Evolutionary conservation across 1,140 invertebrate genomes (phyloP).

Genomic region (Trichonephila clavipes): DNA sequence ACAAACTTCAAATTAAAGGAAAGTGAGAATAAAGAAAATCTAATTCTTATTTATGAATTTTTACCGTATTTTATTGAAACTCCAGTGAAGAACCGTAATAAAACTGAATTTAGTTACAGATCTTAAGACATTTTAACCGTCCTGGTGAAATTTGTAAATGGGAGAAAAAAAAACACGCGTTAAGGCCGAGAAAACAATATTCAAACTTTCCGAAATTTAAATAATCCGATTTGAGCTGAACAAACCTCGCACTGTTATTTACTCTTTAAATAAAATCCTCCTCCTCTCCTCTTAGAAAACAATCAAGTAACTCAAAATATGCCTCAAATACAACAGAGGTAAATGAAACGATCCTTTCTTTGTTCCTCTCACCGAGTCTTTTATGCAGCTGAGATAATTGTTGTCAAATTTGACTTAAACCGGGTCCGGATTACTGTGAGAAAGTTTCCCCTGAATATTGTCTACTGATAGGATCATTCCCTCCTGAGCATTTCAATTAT

Average conservation of each 20-base stretch:
- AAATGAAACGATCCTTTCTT: neutral
- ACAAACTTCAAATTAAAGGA: too few species aligned
- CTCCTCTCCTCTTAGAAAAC: neutral
- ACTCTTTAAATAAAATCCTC: neutral
- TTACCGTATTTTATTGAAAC: too few species aligned
- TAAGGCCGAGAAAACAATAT: too few species aligned
- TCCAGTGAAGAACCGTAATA: too few species aligned
- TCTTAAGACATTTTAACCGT: too few species aligned
- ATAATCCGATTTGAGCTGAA: neutral
- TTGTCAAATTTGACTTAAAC: conserved; percentile 52
- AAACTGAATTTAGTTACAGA: too few species aligned
- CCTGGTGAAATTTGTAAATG: too few species aligned
- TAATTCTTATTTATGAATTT: too few species aligned
- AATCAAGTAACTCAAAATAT: neutral
- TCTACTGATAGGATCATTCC: conserved; percentile 8
- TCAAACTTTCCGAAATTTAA: neutral
- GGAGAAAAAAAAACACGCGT: too few species aligned
- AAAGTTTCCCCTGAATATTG: conserved; percentile 1
- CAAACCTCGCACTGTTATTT: neutral
- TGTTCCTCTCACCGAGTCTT: neutral
- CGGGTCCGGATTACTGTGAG: conserved; percentile 50
- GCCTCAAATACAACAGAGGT: too few species aligned
- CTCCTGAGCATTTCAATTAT: conserved; percentile 36
- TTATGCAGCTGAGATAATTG: conserved; percentile 43
- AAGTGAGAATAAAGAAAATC: too few species aligned